phyloP scores from a whole-genome alignment of 2,888 invertebrate genomes.

The Elegia similella region DNA sequence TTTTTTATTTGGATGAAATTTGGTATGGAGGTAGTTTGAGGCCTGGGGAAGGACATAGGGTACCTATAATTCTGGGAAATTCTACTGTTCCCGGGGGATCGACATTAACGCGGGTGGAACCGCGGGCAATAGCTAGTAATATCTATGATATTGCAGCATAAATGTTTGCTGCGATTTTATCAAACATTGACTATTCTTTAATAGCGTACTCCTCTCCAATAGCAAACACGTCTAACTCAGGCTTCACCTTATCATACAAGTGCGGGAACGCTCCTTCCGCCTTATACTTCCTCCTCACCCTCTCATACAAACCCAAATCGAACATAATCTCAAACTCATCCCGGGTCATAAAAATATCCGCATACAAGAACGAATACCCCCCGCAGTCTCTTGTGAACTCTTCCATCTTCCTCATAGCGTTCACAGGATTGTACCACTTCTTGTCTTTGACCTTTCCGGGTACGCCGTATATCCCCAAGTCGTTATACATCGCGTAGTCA shows the following conservation, averaged over 20 bases:
- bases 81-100: too few relatives aligned
- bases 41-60: too few relatives aligned
- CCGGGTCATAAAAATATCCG: slow-evolving; percentile 86
- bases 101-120: too few relatives aligned
- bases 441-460: slow-evolving; percentile 83
- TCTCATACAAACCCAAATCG: slow-evolving; percentile 83
- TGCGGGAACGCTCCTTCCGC: slow-evolving; percentile 84
- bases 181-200: slow-evolving; percentile 18
- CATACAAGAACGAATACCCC: slow-evolving; percentile 86
- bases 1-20: too few relatives aligned
- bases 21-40: too few relatives aligned
- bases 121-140: too few relatives aligned
- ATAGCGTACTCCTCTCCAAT: slow-evolving; percentile 69
- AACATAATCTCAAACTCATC: slow-evolving; percentile 86
- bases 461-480: slow-evolving; percentile 86
- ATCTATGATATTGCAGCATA: too few relatives aligned
- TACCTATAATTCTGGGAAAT: too few relatives aligned
- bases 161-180: too few relatives aligned
- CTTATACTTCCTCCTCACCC: slow-evolving; percentile 80
- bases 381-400: slow-evolving; percentile 85
- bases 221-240: slow-evolving; percentile 84
- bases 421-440: slow-evolving; percentile 83
- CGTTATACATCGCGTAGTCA: slow-evolving; percentile 86
- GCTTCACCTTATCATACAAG: slow-evolving; percentile 85
- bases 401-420: slow-evolving; percentile 86